Evolutionary conservation across 2,797 vertebrate genomes (phyloP), one percentile per base, ranked within the genome.

Genomic region (Mormyrus proboscirostris): DNA sequence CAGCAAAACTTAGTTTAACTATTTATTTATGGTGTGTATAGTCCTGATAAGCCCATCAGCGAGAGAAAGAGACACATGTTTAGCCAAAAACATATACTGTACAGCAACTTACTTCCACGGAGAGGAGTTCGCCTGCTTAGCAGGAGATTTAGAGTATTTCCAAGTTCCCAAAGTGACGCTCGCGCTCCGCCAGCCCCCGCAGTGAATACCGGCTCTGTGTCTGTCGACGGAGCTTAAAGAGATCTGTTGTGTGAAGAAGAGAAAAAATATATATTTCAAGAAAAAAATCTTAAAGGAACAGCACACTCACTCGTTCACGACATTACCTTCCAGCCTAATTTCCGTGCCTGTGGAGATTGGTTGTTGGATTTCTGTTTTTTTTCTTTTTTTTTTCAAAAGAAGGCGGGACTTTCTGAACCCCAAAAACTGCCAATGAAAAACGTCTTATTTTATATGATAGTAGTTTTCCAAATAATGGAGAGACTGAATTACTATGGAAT

Each of bases 151-250:
- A 65, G 84, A 41, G 65, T 87, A 57, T 89, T 87, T 59, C 94
- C 91, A 91, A 92, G 93, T 94, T 94, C 93, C 94, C 93, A 93
- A 90, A 92, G 93, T 95, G 94, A 95, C 94, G 94, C 94, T 95
- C 92, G 93, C 88, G 94, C 79, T 89, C 88, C 88, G 92, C 95
- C 94, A 92, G 95, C 94, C 94, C 94, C 92, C 87, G 82, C 92
- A 90, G 96, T 96, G 95, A 96, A 96, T 96, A 95, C 94, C 92
- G 90, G 95, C 96, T 96, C 95, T 96, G 96, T 96, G 95, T 95
- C 92, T 87, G 91, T 92, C 89, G 88, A 92, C 92, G 91, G 92
- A 94, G 92, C 95, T 96, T 96, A 96, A 96, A 96, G 95, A 92
- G 93, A 94, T 93, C 95, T 94, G 94, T 96, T 96, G 96, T 96